phyloP scores from a whole-genome alignment of 2,113 vertebrate species.

The Tamias sibiricus region DNA sequence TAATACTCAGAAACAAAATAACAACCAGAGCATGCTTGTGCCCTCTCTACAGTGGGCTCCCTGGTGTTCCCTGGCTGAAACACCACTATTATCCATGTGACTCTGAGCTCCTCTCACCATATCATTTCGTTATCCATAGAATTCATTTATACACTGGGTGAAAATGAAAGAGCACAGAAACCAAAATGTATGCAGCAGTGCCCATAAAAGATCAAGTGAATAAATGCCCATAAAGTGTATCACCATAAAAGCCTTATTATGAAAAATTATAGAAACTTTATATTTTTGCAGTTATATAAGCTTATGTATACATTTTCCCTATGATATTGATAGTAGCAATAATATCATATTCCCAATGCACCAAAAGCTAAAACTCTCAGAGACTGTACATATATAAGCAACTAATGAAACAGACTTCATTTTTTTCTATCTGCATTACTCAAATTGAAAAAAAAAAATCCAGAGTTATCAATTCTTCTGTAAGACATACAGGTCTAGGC shows the following conservation, averaged over 20 bases:
- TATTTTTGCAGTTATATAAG: background rate
- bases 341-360: conserved; percentile 61
- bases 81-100: background rate
- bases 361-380: conserved; percentile 65
- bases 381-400: conserved; percentile 49
- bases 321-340: background rate
- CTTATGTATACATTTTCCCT: background rate
- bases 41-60: background rate
- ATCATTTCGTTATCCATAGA: background rate
- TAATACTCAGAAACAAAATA: conserved; percentile 24
- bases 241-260: conserved; percentile 35
- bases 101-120: background rate
- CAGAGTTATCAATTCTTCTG: conserved; percentile 87
- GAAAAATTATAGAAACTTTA: conserved; percentile 59
- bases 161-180: background rate
- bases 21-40: background rate
- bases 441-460: conserved; percentile 75
- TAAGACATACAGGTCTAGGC: conserved; percentile 90
- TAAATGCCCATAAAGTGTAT: background rate
- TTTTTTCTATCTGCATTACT: conserved; percentile 75
- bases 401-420: conserved; percentile 73
- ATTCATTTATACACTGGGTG: background rate
- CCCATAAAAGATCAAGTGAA: background rate
- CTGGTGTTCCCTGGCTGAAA: background rate
- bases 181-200: background rate